phyloP scores from a whole-genome alignment of 2,797 vertebrate species.

The Syndactyla subalaris region DNA sequence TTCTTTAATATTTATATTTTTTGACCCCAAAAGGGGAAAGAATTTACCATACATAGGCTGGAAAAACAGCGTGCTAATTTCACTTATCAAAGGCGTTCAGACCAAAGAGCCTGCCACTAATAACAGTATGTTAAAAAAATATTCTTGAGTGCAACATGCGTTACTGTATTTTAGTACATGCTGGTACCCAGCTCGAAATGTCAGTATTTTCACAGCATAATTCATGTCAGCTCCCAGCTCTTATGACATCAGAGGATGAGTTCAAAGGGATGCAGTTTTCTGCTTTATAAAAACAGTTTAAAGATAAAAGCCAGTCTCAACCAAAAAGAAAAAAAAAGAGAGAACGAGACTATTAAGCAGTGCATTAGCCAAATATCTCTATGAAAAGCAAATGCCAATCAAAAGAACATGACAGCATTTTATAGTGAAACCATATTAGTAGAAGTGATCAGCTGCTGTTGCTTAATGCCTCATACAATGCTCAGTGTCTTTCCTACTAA shows the following conservation, averaged over 20 bases:
- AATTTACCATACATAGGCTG: slow-evolving; percentile 63
- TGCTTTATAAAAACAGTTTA: slow-evolving; percentile 27
- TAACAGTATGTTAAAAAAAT: slow-evolving; percentile 10
- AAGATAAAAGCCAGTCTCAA: slow-evolving; percentile 37
- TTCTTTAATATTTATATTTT: slow-evolving; percentile 66
- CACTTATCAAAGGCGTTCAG: slow-evolving; percentile 27
- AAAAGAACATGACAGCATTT: slow-evolving; percentile 28
- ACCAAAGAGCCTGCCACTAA: slow-evolving; percentile 49
- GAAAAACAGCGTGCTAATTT: slow-evolving; percentile 68
- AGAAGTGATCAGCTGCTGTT: background rate
- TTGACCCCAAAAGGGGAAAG: slow-evolving; percentile 72
- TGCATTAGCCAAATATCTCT: background rate
- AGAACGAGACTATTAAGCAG: slow-evolving; percentile 4
- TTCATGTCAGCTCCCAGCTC: slow-evolving; percentile 38
- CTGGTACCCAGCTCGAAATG: slow-evolving; percentile 34
- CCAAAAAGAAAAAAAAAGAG: background rate
- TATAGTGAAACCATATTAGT: background rate
- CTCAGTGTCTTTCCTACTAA: background rate
- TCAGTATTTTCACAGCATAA: slow-evolving; percentile 49
- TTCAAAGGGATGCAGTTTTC: slow-evolving; percentile 40
- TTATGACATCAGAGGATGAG: slow-evolving; percentile 43
- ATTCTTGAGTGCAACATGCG: background rate
- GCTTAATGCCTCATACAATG: background rate
- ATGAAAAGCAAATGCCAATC: slow-evolving; percentile 22
- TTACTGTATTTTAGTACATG: slow-evolving; percentile 38